phyloP scores from a whole-genome alignment of 2,797 vertebrate species.

The Poecilia wingei region DNA sequence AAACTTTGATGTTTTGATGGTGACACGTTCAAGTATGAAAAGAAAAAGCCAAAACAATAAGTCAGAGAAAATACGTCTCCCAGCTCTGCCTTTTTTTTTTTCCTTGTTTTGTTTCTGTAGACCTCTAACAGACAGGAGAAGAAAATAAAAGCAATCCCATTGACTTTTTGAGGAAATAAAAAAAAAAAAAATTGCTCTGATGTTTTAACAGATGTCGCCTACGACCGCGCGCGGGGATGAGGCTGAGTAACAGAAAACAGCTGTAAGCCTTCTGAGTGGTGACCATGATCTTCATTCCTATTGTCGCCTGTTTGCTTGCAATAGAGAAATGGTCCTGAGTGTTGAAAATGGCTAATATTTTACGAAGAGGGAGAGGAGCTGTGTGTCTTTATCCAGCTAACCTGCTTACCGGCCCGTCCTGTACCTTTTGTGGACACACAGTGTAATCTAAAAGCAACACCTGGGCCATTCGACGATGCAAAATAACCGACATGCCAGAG shows the following conservation, averaged over 20 bases:
- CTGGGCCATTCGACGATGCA: constrained; percentile 76
- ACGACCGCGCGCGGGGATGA: background rate
- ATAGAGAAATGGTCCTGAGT: constrained; percentile 78
- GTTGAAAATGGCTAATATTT: constrained; percentile 78
- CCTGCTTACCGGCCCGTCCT: constrained; percentile 79
- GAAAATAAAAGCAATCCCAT: constrained; percentile 46
- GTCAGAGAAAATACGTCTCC: background rate
- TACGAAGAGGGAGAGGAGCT: constrained; percentile 74
- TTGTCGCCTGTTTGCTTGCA: constrained; percentile 75
- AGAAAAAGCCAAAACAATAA: background rate
- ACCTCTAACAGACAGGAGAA: constrained; percentile 30
- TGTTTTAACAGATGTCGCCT: background rate
- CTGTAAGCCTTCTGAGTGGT: constrained; percentile 47
- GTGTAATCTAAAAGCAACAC: constrained; percentile 86
- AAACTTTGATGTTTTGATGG: background rate
- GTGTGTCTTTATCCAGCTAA: constrained; percentile 78
- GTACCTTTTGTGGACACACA: constrained; percentile 62
- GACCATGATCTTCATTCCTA: constrained; percentile 70
- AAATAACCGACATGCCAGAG: constrained; percentile 72
- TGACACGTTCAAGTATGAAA: background rate
- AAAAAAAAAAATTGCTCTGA: background rate
- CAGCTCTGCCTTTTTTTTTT: background rate
- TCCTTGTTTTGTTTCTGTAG: background rate
- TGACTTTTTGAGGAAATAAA: constrained; percentile 19
- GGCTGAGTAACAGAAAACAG: background rate